These are phyloP conservation scores for Fistularia tabacaria DNA, from an alignment of 2,797 vertebrate species.

Conservation along the genomic window DNA sequence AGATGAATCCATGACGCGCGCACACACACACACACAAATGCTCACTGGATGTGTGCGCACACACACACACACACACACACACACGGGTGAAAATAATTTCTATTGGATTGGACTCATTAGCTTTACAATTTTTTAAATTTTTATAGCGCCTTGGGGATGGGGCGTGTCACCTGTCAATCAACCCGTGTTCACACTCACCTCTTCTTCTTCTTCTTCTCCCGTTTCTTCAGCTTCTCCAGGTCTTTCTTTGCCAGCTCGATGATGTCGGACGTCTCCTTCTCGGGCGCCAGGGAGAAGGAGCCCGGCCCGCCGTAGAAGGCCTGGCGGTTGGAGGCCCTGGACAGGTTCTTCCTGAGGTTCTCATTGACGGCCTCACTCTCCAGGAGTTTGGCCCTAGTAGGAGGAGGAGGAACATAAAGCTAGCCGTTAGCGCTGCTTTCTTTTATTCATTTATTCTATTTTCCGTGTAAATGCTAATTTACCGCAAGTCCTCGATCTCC, in stretches of 20 bases:
- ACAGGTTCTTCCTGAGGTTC: conserved; percentile 87
- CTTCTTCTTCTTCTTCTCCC: conserved; percentile 94
- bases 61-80: too few species aligned
- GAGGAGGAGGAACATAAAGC: neutral
- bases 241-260: conserved; percentile 96
- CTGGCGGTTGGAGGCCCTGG: conserved; percentile 83
- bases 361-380: conserved; percentile 94
- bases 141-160: too few species aligned
- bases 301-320: conserved; percentile 79
- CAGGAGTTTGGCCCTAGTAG: conserved; percentile 85
- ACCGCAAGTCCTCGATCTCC: conserved; percentile 97
- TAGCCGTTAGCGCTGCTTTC: neutral
- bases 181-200: conserved; percentile 71
- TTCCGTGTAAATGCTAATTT: conserved; percentile 23
- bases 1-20: too few species aligned
- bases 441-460: neutral
- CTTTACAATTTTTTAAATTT: too few species aligned
- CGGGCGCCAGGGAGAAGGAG: conserved; percentile 82
- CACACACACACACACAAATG: too few species aligned
- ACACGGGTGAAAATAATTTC: too few species aligned
- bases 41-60: too few species aligned
- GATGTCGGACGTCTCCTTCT: conserved; percentile 91
- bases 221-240: conserved; percentile 93
- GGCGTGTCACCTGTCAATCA: neutral
- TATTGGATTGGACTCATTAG: too few species aligned